Base-by-base conservation (phyloP, 2,888 invertebrate species). In the Liodrosophila aerea region DNA sequence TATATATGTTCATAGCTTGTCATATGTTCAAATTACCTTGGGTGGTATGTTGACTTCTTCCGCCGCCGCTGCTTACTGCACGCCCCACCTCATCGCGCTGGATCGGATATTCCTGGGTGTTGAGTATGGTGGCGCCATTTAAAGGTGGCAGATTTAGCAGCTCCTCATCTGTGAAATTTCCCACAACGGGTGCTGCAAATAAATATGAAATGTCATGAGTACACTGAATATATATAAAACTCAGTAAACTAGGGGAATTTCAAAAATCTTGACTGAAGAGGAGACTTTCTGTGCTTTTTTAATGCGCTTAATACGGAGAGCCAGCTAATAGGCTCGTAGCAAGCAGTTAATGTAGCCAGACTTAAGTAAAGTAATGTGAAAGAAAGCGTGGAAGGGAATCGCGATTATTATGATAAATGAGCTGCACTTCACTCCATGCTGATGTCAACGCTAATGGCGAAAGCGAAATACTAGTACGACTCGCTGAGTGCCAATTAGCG, bases 41-140 rank as follows among this genome's bases (percentile, higher is more conserved):
- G 36, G 89, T 89, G 50, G 82, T 85, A 57, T 87, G 80, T 15
- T 84, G 86, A 87, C 90, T 91, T 64, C 90, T 90, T 76, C 92
- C 92, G 67, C 91, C 92, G 50, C 74, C 81, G 37, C 72, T 83
- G 56, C 83, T 82, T 56, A 83, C 63, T 4, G 76, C 66, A 4
- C 87, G 75, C 86, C 93, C 93, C 64, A 93, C 93, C 89, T 93
- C 93, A 89, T 94, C 94, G 73, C 93, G 91, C 88, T 94, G 94
- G 77, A 93, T 89, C 61, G 93, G 93, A 90, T 93, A 93, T 88
- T 93, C 93, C 70, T 91, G 91, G 73, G 91, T 91, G 70, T 91
- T 91, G 69, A 91, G 91, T 70, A 89, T 78, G 54, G 43, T 59
- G 45, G 15, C 70, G 27, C 72, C 72, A 65, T 72, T 72, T 12